These are phyloP conservation scores for Clarias laeviceps DNA, from an alignment of 2,797 vertebrate genomes.

Conservation along the genomic window DNA sequence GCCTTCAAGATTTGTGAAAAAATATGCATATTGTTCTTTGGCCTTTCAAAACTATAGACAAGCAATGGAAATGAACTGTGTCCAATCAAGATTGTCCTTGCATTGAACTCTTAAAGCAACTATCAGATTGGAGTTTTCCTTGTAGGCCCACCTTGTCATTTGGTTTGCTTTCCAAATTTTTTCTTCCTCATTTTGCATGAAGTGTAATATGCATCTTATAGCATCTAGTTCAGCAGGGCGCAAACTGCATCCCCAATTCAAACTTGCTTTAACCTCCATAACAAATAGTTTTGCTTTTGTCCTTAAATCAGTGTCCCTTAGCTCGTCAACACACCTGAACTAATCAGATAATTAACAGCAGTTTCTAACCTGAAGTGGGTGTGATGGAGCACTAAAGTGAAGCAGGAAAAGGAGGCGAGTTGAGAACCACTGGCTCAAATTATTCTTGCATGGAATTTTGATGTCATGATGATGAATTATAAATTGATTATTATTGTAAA, in stretches of 20 bases:
- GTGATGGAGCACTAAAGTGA: too few relatives aligned
- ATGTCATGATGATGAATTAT: neutral
- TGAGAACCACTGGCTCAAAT: too few relatives aligned
- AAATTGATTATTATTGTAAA: too few relatives aligned
- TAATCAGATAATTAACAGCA: too few relatives aligned
- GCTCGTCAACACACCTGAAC: too few relatives aligned
- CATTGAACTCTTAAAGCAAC: neutral
- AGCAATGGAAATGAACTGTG: neutral
- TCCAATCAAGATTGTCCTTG: neutral
- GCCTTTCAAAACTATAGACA: neutral
- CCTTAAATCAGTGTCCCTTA: neutral
- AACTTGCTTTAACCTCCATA: neutral
- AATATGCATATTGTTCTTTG: neutral
- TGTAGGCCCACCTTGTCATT: neutral
- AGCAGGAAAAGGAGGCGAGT: too few relatives aligned
- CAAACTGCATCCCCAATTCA: neutral
- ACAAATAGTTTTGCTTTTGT: too few relatives aligned
- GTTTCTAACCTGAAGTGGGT: too few relatives aligned
- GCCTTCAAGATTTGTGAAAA: too few relatives aligned
- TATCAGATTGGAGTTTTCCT: neutral
- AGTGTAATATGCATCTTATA: neutral
- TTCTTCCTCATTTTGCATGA: neutral
- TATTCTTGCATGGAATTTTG: neutral
- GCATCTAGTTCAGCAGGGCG: neutral
- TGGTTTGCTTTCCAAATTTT: neutral